These are phyloP conservation scores for Excalfactoria chinensis DNA, from an alignment of 2,113 vertebrate genomes.

Conservation along the genomic window DNA sequence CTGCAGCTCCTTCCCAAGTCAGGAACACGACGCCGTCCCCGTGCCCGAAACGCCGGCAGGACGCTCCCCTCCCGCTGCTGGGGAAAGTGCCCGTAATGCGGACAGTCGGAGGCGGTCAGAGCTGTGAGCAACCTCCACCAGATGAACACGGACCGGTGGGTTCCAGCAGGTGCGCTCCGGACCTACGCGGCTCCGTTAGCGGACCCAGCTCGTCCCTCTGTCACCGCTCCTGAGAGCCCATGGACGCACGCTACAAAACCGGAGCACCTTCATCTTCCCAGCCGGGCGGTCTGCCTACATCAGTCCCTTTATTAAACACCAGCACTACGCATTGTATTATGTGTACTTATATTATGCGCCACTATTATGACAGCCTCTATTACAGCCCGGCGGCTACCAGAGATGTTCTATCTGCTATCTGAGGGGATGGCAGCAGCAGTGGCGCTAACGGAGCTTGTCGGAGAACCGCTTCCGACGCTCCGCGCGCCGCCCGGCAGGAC, in stretches of 20 bases:
- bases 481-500: no score
- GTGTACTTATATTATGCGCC: no score
- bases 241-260: not conserved
- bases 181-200: not conserved
- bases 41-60: not conserved
- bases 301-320: not conserved
- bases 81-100: not conserved
- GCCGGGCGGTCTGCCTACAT: not conserved
- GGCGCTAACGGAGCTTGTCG: not conserved
- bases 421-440: not conserved
- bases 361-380: not conserved
- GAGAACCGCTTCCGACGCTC: no score
- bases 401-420: not conserved
- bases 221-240: no score
- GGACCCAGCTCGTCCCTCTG: not conserved
- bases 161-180: not conserved
- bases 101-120: not conserved
- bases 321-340: no score
- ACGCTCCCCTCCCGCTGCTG: not conserved
- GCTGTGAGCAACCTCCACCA: not conserved
- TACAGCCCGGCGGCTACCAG: not conserved
- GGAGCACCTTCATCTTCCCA: not conserved
- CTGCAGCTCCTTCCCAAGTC: rapidly evolving
- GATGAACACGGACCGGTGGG: no score
- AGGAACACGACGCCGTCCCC: rapidly evolving